Base-by-base conservation (phyloP, 2,888 invertebrate genomes). In the Saturnia japonica region DNA sequence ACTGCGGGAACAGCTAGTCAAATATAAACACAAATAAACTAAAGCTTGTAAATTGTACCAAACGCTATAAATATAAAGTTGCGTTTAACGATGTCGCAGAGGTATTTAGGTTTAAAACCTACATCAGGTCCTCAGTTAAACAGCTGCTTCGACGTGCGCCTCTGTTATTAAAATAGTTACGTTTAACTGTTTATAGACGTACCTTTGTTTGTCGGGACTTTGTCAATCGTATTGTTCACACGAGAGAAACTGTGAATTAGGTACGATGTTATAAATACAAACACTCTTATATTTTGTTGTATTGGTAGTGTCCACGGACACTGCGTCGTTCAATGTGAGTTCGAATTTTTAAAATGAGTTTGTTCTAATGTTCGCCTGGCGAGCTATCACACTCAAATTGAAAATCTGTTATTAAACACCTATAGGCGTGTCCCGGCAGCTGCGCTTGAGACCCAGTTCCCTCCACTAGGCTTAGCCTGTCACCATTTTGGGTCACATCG, bases 21-120 rank as follows among this genome's bases (percentile, higher is more conserved):
- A 7, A 22, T 22, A 54, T 1, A 54, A 54, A 22, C 1, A 14
- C 4, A 28, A 60, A 28, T 25, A 60, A 60, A 28, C 0, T 4
- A 14, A 4, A 28, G 0, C 14, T 16, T 40, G 34, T 19, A 40
- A 60, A 64, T 64, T 64, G n/a, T 7, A 64, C 64, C 64, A 40
- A 0, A 64, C 64, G 11, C 22, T 40, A 64, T 8, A 64, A 64
- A 40, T 64, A 40, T 64, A 64, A 40, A 64, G 64, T 64, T 40
- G 34, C 40, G n/a, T 64, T 64, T 64, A 64, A 64, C 64, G 64
- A 40, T 34, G 40, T 34, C 64, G 11, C 64, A n/a, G 64, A 60
- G 64, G 64, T 64, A 40, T 64, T 64, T 64, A 64, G 40, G 34
- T 40, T 64, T 40, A 40, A 64, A 64, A 40, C 64, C 64, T 64